Evolutionary conservation across 2,113 vertebrate genomes (phyloP).

Genomic region (Corydoras maculifer): DNA sequence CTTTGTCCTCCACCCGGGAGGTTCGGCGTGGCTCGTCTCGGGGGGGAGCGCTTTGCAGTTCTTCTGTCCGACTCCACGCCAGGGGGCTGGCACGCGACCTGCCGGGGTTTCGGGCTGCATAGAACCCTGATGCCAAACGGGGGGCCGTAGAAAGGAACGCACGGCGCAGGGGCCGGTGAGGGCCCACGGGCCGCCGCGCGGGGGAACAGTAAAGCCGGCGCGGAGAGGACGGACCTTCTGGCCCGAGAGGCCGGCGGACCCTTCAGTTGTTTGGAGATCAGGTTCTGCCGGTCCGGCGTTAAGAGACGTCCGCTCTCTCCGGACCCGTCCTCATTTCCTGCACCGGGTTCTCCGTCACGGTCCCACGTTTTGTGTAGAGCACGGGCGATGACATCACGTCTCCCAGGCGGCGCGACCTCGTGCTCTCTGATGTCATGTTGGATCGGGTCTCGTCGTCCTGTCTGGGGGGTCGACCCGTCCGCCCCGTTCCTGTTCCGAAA

Average conservation of each 20-base stretch:
- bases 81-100: background rate
- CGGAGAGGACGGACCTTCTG: conserved; percentile 1
- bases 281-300: background rate
- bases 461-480: background rate
- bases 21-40: background rate
- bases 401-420: background rate
- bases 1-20: conserved; percentile 1
- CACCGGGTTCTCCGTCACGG: background rate
- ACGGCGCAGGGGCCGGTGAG: background rate
- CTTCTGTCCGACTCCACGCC: background rate
- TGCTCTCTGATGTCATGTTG: background rate
- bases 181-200: background rate
- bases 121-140: conserved; percentile 25
- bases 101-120: background rate
- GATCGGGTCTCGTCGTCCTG: background rate
- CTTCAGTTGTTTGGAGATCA: background rate
- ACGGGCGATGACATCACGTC: background rate
- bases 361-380: background rate
- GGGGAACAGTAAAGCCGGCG: conserved; percentile 11
- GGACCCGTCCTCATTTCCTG: background rate
- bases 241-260: background rate
- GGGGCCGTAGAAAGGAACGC: conserved; percentile 11
- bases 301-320: no score
- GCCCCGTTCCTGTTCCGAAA: conserved; percentile 1
- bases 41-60: background rate